phyloP scores from a whole-genome alignment of 2,113 vertebrate genomes.

The Cynopterus brachyotis region DNA sequence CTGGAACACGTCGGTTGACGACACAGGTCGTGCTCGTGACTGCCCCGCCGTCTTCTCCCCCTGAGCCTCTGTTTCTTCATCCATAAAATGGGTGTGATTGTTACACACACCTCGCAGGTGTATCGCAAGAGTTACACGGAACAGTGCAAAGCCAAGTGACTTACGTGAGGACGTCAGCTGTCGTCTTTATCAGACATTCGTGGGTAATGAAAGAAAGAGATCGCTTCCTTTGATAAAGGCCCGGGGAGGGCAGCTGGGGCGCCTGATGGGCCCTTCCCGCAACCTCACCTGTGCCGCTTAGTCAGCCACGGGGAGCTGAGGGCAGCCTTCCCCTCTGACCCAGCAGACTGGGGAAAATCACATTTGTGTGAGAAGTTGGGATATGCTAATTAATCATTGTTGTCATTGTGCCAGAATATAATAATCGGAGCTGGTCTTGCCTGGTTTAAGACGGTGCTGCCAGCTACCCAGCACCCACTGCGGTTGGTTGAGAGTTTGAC shows the following conservation, averaged over 20 bases:
- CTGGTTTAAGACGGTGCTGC: background rate
- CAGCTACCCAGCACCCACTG: background rate
- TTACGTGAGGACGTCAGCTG: background rate
- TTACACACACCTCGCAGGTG: background rate
- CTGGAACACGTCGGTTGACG: background rate
- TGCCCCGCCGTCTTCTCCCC: background rate
- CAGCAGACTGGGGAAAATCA: background rate
- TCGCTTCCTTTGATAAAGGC: background rate
- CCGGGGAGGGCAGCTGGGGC: background rate
- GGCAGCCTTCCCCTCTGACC: background rate
- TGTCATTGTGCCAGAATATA: background rate
- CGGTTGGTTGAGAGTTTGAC: too few species aligned
- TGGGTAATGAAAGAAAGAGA: background rate
- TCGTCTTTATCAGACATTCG: background rate
- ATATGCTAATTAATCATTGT: background rate
- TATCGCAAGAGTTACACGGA: too few species aligned
- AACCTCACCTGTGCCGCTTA: background rate
- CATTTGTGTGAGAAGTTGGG: background rate
- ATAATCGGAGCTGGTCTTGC: background rate
- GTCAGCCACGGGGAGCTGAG: background rate
- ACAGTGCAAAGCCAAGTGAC: background rate
- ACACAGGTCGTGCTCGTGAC: background rate
- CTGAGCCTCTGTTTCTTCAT: background rate
- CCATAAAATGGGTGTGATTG: background rate
- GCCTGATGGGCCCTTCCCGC: background rate